A percentile compares a stretch with the other conserved stretches of the same genome.
Evolutionary conservation across 2,113 vertebrate species (phyloP).

Genomic region (Bos indicus): DNA sequence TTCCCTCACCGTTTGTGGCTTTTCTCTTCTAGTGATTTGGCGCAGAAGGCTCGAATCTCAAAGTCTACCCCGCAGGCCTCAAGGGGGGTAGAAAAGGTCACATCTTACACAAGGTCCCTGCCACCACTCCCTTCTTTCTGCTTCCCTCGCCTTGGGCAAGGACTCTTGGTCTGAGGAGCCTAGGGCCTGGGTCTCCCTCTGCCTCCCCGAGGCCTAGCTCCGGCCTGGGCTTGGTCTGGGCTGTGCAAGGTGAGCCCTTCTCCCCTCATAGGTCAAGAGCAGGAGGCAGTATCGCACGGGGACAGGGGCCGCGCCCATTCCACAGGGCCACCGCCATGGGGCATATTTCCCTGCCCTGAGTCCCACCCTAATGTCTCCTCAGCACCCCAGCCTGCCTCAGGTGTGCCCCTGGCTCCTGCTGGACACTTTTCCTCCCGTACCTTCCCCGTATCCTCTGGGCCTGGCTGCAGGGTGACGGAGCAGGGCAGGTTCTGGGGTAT

Average conservation of each 20-base stretch:
- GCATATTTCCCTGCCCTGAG: neutral
- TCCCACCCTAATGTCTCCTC: neutral
- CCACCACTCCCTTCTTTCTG: neutral
- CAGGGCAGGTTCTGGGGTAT: constrained; percentile 94
- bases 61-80: constrained; percentile 95
- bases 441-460: constrained; percentile 95
- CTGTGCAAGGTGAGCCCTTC: neutral
- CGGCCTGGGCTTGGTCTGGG: neutral
- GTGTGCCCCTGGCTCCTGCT: neutral
- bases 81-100: neutral
- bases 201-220: neutral
- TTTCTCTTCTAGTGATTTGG: constrained; percentile 93
- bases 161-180: neutral
- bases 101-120: neutral
- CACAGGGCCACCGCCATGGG: neutral
- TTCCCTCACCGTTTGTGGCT: constrained; percentile 90
- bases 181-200: neutral
- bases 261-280: neutral
- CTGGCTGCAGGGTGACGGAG: constrained; percentile 92
- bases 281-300: neutral
- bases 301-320: neutral
- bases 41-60: constrained; percentile 94
- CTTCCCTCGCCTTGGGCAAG: neutral
- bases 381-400: neutral
- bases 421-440: constrained; percentile 60